Percentiles rank a stretch among this genome's conserved stretches.
Evolutionary conservation across 2,797 vertebrate genomes (phyloP).

Genomic region (Helicolenus hilgendorfi): DNA sequence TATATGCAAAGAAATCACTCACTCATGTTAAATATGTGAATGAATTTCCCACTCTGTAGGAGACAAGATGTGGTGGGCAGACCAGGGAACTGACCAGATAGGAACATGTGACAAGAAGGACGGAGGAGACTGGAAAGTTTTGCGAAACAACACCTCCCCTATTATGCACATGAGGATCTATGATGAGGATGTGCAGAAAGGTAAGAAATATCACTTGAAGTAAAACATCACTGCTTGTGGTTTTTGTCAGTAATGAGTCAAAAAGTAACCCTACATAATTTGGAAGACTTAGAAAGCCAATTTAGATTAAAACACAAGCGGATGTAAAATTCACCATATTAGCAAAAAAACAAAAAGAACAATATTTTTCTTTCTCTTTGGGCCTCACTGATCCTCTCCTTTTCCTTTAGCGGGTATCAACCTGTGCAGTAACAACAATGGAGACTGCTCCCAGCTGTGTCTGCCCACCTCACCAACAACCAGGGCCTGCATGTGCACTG

Average conservation of each 20-base stretch:
- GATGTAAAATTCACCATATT: not conserved
- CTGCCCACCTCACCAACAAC: slow-evolving; percentile 94
- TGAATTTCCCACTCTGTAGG: slow-evolving; percentile 80
- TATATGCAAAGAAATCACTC: not conserved
- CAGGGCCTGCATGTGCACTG: slow-evolving; percentile 97
- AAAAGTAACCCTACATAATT: not conserved
- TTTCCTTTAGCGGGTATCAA: slow-evolving; percentile 88
- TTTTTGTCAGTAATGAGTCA: not conserved
- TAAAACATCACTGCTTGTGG: not conserved
- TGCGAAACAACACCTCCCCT: slow-evolving; percentile 94
- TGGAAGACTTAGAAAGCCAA: not conserved
- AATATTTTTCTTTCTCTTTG: not conserved
- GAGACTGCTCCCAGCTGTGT: slow-evolving; percentile 98
- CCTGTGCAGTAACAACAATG: slow-evolving; percentile 96
- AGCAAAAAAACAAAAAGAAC: not conserved
- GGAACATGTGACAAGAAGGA: slow-evolving; percentile 96
- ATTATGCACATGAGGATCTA: slow-evolving; percentile 99
- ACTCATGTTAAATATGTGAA: not conserved
- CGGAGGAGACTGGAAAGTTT: slow-evolving; percentile 91
- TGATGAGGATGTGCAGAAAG: slow-evolving; percentile 94
- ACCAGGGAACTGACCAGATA: slow-evolving; percentile 96
- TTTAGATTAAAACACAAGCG: not conserved
- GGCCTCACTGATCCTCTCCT: not conserved
- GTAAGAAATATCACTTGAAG: slow-evolving; percentile 68
- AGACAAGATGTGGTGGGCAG: slow-evolving; percentile 98